phyloP scores from a whole-genome alignment of 2,888 invertebrate species.

The Lochmaea crataegi region DNA sequence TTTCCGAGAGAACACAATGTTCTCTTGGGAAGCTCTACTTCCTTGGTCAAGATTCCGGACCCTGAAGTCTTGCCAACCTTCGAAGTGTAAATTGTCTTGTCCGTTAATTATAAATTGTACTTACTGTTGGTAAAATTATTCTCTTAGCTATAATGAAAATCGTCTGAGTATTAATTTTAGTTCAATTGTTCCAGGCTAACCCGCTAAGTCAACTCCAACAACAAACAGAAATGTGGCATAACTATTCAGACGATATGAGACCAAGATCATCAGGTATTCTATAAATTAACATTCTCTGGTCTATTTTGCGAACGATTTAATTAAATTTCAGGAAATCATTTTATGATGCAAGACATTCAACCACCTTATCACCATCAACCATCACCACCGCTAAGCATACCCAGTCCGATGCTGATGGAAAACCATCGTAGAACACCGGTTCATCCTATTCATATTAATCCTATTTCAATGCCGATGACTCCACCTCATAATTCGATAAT shows the following conservation, averaged over 20 bases:
- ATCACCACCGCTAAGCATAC: constrained; percentile 44
- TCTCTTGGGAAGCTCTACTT: no score
- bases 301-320: background rate
- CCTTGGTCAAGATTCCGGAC: no score
- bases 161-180: no score
- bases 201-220: constrained; percentile 59
- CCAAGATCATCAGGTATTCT: constrained; percentile 49
- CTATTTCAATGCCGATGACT: constrained; percentile 44
- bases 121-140: no score
- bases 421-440: constrained; percentile 45
- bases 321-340: constrained; percentile 39
- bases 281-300: no score
- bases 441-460: constrained; percentile 38
- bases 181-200: constrained; percentile 51
- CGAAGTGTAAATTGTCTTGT: no score
- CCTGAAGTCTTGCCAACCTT: no score
- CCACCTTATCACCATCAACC: constrained; percentile 41
- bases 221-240: constrained; percentile 62
- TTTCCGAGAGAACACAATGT: no score
- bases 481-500: constrained; percentile 42
- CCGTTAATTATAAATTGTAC: no score
- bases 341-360: constrained; percentile 46
- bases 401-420: constrained; percentile 47
- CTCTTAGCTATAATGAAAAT: no score
- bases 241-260: constrained; percentile 54